phyloP scores from a whole-genome alignment of 2,113 vertebrate genomes.

The Aspiorhynchus laticeps region DNA sequence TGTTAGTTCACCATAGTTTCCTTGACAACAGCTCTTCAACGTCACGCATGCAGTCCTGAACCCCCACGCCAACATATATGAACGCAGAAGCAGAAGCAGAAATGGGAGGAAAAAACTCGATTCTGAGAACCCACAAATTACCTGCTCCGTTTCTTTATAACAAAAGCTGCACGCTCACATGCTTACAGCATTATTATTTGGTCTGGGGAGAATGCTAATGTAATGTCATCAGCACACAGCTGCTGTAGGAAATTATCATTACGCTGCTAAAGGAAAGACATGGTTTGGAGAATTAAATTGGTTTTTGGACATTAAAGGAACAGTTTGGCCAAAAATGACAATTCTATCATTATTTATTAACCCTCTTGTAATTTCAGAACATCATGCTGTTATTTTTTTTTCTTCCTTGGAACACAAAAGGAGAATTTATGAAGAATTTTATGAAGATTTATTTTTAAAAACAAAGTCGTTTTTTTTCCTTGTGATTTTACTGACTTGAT shows the following conservation, averaged over 20 bases:
- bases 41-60: constrained; percentile 2
- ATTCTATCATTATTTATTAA: neutral
- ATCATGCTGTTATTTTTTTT: neutral
- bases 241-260: neutral
- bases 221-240: neutral
- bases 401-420: neutral
- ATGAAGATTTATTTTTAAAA: neutral
- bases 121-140: neutral
- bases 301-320: constrained; percentile 6
- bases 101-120: neutral
- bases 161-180: neutral
- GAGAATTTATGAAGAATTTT: neutral
- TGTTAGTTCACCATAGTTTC: constrained; percentile 58
- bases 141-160: neutral
- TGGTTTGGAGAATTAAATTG: constrained; percentile 13
- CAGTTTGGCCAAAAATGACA: neutral
- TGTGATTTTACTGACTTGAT: neutral
- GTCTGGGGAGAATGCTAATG: neutral
- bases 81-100: constrained; percentile 29
- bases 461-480: neutral
- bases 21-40: constrained; percentile 34
- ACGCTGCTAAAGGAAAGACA: neutral
- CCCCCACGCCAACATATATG: constrained; percentile 17
- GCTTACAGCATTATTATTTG: neutral
- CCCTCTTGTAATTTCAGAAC: neutral